Conservation (phyloP, 2,113 vertebrate species). For the Uropsilus gracilis region DNA sequence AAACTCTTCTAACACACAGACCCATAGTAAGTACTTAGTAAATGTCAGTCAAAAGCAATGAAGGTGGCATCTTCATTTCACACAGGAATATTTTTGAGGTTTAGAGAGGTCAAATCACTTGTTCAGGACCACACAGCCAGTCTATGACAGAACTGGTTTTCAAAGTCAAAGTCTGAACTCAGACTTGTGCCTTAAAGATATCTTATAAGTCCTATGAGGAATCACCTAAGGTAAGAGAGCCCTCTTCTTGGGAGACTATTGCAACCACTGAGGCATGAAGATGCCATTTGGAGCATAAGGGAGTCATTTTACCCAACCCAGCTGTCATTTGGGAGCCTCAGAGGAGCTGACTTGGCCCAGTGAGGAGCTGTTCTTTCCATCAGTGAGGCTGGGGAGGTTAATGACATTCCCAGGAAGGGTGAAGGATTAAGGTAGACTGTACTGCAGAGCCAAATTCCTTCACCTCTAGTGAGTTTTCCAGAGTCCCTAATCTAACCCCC, state of each 20-base stretch:
- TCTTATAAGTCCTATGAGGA: neutral
- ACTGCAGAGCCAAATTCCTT: slow-evolving; percentile 72
- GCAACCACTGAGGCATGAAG: neutral
- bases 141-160: slow-evolving; percentile 10
- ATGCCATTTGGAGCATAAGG: slow-evolving; percentile 2
- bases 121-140: slow-evolving; percentile 21
- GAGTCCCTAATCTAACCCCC: slow-evolving; percentile 52
- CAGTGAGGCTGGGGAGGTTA: slow-evolving; percentile 69
- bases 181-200: slow-evolving; percentile 19
- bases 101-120: slow-evolving; percentile 53
- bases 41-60: neutral
- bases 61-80: neutral
- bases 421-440: slow-evolving; percentile 68
- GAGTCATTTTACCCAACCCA: slow-evolving; percentile 36
- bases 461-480: slow-evolving; percentile 77
- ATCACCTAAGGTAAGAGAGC: neutral
- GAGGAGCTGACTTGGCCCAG: slow-evolving; percentile 41
- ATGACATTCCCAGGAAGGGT: slow-evolving; percentile 79
- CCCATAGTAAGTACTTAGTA: neutral
- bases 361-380: slow-evolving; percentile 80
- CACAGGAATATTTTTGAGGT: slow-evolving; percentile 6
- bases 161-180: neutral
- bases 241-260: slow-evolving; percentile 1
- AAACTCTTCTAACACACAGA: neutral
- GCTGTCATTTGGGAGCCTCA: slow-evolving; percentile 61